phyloP scores from a whole-genome alignment of 2,113 vertebrate genomes.

The Uropsilus gracilis region DNA sequence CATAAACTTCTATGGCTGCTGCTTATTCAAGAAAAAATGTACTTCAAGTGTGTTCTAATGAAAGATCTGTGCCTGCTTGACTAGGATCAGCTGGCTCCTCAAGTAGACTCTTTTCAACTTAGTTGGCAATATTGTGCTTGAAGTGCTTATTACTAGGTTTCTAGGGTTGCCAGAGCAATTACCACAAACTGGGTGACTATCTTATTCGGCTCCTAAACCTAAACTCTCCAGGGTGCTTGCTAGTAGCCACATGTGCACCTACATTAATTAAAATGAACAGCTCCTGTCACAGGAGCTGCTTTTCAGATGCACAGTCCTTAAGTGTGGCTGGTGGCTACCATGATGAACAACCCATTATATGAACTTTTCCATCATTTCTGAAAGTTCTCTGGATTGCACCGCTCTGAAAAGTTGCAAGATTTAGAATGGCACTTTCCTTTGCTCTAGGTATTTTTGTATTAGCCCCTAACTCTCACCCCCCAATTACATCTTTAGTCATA shows the following conservation, averaged over 20 bases:
- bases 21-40: background rate
- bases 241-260: background rate
- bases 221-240: too few relatives aligned
- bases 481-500: background rate
- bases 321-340: background rate
- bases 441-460: background rate
- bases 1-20: background rate
- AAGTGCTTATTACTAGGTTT: background rate
- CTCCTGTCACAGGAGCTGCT: background rate
- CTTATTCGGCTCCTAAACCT: background rate
- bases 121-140: background rate
- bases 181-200: background rate
- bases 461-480: slow-evolving; percentile 34
- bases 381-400: background rate
- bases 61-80: background rate
- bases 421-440: background rate
- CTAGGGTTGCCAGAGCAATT: background rate
- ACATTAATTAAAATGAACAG: background rate
- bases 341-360: background rate
- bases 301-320: background rate
- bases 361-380: fast-evolving
- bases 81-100: background rate
- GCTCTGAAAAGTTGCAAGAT: background rate
- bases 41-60: background rate
- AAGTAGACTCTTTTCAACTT: background rate